phyloP scores from a whole-genome alignment of 2,888 invertebrate genomes.

The Meteorus cinctellus region DNA sequence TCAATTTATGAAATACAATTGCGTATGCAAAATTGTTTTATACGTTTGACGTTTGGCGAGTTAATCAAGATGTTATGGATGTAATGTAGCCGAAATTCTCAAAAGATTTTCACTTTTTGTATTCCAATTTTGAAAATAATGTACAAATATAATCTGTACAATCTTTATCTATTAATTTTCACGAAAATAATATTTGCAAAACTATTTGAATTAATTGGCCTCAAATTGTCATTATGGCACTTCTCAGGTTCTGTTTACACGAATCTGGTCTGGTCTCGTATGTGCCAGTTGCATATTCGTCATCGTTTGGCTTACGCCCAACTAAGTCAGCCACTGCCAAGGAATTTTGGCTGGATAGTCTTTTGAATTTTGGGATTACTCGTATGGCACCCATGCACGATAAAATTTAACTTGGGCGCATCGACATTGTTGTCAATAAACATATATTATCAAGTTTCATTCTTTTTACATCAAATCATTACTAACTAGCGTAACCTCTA shows the following conservation, averaged over 20 bases:
- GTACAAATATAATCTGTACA: too few species aligned
- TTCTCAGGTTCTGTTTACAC: conserved; percentile 47
- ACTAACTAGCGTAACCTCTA: not conserved
- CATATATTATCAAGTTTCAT: conserved; percentile 20
- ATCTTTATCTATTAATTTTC: too few species aligned
- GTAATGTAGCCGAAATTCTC: too few species aligned
- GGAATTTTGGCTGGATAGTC: conserved; percentile 60
- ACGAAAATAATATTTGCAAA: not conserved
- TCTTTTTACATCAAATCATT: conserved; percentile 6
- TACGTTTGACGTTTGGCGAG: too few species aligned
- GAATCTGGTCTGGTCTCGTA: conserved; percentile 12
- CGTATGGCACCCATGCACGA: conserved; percentile 30
- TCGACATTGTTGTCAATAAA: too few species aligned
- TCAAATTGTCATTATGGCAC: conserved; percentile 16
- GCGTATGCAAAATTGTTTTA: too few species aligned
- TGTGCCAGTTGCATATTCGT: conserved; percentile 56
- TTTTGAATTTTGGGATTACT: conserved; percentile 48
- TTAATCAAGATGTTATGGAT: too few species aligned
- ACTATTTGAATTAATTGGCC: not conserved
- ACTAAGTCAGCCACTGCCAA: conserved; percentile 65
- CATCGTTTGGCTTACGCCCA: conserved; percentile 65
- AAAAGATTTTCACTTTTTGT: too few species aligned
- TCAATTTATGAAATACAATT: too few species aligned
- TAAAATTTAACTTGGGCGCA: not conserved
- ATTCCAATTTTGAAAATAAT: too few species aligned